Percentiles rank a stretch among this genome's conserved stretches.
These are phyloP conservation scores for Onychostruthus taczanowskii DNA, from an alignment of 2,113 vertebrate genomes.

Conservation along the genomic window DNA sequence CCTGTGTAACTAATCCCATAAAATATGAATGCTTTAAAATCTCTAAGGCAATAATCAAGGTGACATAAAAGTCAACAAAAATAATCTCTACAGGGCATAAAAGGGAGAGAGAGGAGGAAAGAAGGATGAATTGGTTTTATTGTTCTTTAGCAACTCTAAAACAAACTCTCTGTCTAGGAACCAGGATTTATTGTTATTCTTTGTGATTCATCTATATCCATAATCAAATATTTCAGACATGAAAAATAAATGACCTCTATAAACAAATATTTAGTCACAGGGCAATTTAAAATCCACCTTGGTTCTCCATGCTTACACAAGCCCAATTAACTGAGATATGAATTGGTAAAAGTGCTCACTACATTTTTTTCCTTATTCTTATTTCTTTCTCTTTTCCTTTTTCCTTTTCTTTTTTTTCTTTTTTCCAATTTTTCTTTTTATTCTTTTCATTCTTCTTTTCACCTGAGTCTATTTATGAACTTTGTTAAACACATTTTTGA, in stretches of 20 bases:
- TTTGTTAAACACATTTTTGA: background rate
- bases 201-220: background rate
- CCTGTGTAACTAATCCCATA: background rate
- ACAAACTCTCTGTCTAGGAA: background rate
- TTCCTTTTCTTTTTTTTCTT: fast-evolving
- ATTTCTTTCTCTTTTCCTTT: fast-evolving
- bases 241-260: background rate
- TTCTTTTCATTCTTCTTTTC: fast-evolving
- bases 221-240: background rate
- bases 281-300: background rate
- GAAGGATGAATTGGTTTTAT: background rate
- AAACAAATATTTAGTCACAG: background rate
- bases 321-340: background rate
- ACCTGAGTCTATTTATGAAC: background rate
- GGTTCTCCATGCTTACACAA: background rate
- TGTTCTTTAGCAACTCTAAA: background rate
- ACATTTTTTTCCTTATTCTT: background rate
- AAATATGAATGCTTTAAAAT: background rate
- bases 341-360: background rate
- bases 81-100: background rate
- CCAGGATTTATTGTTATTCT: background rate
- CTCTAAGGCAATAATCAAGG: background rate
- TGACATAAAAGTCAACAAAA: background rate
- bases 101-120: background rate
- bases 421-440: background rate